Evolutionary conservation across 1,140 invertebrate genomes (phyloP), one percentile per base, ranked within the genome.

Genomic region (Drepana arcuata): DNA sequence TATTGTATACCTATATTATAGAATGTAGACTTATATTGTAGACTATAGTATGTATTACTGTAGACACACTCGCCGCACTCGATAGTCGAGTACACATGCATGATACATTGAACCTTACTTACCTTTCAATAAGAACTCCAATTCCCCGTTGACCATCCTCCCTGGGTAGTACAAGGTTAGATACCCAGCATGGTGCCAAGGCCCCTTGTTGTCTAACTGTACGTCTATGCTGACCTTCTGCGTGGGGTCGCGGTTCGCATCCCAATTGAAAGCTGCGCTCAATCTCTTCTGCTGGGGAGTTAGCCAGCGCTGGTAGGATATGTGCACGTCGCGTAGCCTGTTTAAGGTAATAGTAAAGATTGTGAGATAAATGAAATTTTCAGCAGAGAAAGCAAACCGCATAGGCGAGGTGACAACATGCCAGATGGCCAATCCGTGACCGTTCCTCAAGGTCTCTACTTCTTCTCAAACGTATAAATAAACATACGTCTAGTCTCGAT

Each of bases 191-290:
- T 90, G 85, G 45, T 91, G 87, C 51, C 87, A 86, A 6, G 75
- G 43, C 0, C 84, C 85, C 10, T 68, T 83, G 28, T 79, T 67
- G 1, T 73, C 55, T 10, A 88, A 50, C 5, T 86, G 83, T 0
- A 90, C 63, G 27, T 83, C 84, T 0, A 88, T 69, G 15, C 84
- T 83, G 7, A 92, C 63, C 59, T 90, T 90, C 52, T 92, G 86
- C 24, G 87, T 87, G 0, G 92, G 91, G 83, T 94, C 91, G 6
- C 93, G 84, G 71, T 93, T 93, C 0, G 91, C 91, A 57, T 94
- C 92, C 92, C 92, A 94, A 51, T 92, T 92, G 0, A 94, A 56
- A 39, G 91, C 90, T 0, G 91, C 65, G 0, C 87, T 89, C 2
- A 89, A 72, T 33, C 89, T 87, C 54, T 91, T 91, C 10, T 85